phyloP scores from a whole-genome alignment of 1,140 invertebrate species.

The Neodiprion virginianus region DNA sequence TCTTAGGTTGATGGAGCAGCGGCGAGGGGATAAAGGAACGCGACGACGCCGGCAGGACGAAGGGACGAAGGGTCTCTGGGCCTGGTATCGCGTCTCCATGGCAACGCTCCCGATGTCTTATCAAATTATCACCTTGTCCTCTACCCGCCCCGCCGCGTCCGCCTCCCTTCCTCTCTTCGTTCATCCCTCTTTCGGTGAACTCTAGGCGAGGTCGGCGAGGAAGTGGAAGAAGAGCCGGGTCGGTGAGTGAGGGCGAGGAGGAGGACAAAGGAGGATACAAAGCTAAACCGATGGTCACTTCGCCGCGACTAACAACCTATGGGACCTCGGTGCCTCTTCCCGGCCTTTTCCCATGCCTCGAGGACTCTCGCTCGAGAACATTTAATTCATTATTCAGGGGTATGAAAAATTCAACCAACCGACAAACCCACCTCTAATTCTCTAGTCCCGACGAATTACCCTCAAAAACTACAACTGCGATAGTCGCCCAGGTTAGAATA shows the following conservation, averaged over 20 bases:
- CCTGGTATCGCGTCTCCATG: slow-evolving; percentile 56
- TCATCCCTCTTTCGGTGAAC: slow-evolving; percentile 2
- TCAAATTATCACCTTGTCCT: slow-evolving; percentile 63
- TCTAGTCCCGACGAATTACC: slow-evolving; percentile 8
- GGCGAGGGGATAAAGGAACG: slow-evolving; percentile 12
- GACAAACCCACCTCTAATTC: slow-evolving; percentile 12
- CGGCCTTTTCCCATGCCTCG: too few relatives aligned
- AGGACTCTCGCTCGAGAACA: slow-evolving; percentile 43
- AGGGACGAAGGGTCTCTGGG: slow-evolving; percentile 46
- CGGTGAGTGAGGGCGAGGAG: slow-evolving; percentile 9
- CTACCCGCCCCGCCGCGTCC: slow-evolving; percentile 29
- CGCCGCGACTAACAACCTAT: slow-evolving; percentile 49
- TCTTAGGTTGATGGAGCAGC: slow-evolving; percentile 46
- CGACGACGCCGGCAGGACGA: slow-evolving; percentile 24
- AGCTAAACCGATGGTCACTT: slow-evolving; percentile 53
- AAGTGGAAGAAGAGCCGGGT: slow-evolving; percentile 34
- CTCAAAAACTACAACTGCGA: background rate
- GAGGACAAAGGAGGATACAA: slow-evolving; percentile 47
- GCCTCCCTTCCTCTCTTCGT: slow-evolving; percentile 12
- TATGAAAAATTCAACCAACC: slow-evolving; percentile 53
- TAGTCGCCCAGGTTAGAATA: background rate
- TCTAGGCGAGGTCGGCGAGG: slow-evolving; percentile 24
- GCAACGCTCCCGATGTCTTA: slow-evolving; percentile 62
- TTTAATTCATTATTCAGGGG: slow-evolving; percentile 61
- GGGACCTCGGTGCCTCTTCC: slow-evolving; percentile 29